Evolutionary conservation across 1,140 invertebrate genomes (phyloP).

Genomic region (Branchinecta lynchi): DNA sequence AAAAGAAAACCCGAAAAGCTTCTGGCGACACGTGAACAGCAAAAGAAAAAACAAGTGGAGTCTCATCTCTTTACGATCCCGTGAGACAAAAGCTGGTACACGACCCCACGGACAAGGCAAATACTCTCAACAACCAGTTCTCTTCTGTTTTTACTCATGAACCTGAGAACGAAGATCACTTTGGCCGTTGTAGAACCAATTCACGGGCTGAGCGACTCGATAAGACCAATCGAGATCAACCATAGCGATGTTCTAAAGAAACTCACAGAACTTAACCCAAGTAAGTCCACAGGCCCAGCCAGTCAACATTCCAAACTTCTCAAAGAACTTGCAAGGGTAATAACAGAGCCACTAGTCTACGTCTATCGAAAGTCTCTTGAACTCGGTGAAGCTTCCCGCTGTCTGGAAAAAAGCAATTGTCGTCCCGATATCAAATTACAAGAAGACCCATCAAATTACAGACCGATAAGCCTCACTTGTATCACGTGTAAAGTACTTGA

Average conservation of each 20-base stretch:
- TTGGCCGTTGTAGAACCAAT: constrained; percentile 4
- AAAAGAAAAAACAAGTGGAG: too few species aligned
- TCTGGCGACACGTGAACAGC: too few species aligned
- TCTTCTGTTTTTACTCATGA: constrained; percentile 10
- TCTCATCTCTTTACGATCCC: too few species aligned
- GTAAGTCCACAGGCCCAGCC: not conserved
- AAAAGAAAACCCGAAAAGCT: too few species aligned
- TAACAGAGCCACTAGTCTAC: constrained; percentile 5
- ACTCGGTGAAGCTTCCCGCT: constrained; percentile 3
- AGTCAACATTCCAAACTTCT: not conserved
- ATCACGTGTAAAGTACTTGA: too few species aligned
- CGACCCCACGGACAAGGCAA: too few species aligned
- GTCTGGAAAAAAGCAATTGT: constrained; percentile 6
- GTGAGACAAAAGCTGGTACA: too few species aligned
- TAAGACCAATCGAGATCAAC: constrained; percentile 6
- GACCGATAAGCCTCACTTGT: constrained; percentile 8
- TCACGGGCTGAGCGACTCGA: not conserved
- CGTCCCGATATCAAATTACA: not conserved
- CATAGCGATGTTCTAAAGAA: too few species aligned
- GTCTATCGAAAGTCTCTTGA: constrained; percentile 1
- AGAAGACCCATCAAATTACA: constrained; percentile 5
- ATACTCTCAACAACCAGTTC: too few species aligned
- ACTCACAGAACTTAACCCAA: constrained; percentile 4
- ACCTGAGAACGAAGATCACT: constrained; percentile 7
- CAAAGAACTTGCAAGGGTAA: constrained; percentile 6